phyloP scores from a whole-genome alignment of 2,888 invertebrate species.

The Macaria notata region DNA sequence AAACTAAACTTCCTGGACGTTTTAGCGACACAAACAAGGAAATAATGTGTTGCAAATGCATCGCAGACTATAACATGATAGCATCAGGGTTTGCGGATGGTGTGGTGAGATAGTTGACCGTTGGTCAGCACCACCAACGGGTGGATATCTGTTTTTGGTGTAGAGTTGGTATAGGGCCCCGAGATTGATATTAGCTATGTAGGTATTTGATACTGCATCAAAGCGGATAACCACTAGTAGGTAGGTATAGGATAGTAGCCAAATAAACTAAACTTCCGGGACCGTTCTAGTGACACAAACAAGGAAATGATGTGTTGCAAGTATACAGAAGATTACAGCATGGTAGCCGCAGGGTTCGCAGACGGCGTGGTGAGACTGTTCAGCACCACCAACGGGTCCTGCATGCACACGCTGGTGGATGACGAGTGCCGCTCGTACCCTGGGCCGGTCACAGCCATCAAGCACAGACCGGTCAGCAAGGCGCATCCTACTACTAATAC shows the following conservation, averaged over 20 bases:
- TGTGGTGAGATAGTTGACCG: constrained; percentile 73
- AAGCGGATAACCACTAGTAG: too few species aligned
- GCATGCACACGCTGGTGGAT: constrained; percentile 76
- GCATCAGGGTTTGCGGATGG: constrained; percentile 85
- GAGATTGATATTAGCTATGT: too few species aligned
- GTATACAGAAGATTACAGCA: constrained; percentile 83
- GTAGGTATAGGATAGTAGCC: too few species aligned
- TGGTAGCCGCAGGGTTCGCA: constrained; percentile 82
- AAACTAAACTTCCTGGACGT: too few species aligned
- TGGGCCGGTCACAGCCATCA: constrained; percentile 83
- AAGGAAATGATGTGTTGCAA: constrained; percentile 81
- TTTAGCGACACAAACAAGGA: constrained; percentile 78
- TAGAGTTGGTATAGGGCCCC: too few species aligned
- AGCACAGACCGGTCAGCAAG: constrained; percentile 82
- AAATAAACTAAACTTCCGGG: too few species aligned
- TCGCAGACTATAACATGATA: constrained; percentile 81
- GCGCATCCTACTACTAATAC: constrained; percentile 83
- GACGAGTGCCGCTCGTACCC: constrained; percentile 78
- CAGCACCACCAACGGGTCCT: constrained; percentile 71
- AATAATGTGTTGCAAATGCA: constrained; percentile 83
- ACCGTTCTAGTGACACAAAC: constrained; percentile 74
- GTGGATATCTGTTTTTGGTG: too few species aligned
- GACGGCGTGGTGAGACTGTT: constrained; percentile 83
- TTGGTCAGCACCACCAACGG: constrained; percentile 78
- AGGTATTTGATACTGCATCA: too few species aligned